Percentiles rank a stretch among this genome's conserved stretches.
phyloP scores from a whole-genome alignment of 1,140 invertebrate genomes.

The Laodelphax striatellus region DNA sequence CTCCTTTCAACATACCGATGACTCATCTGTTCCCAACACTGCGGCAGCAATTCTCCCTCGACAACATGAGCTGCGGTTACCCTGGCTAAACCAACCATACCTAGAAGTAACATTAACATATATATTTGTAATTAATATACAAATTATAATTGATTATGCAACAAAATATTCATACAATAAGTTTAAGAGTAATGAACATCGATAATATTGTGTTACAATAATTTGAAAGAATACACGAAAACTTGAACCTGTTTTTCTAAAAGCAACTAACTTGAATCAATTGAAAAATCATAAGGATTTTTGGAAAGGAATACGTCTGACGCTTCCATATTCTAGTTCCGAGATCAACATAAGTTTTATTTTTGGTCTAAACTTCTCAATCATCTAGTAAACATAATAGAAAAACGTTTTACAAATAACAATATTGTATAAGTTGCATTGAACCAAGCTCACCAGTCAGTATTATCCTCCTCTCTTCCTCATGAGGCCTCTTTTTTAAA shows the following conservation, averaged over 20 bases:
- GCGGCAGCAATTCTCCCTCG: slow-evolving; percentile 56
- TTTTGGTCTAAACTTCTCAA: too few relatives aligned
- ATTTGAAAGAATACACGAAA: background rate
- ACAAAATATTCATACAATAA: background rate
- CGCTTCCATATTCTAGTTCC: too few relatives aligned
- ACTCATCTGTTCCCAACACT: slow-evolving; percentile 67
- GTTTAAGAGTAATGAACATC: background rate
- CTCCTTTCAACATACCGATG: slow-evolving; percentile 59
- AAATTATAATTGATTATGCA: too few relatives aligned
- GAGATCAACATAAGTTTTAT: too few relatives aligned
- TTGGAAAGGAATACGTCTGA: background rate
- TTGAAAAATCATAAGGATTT: too few relatives aligned
- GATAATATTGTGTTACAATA: background rate
- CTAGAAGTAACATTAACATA: slow-evolving; percentile 25
- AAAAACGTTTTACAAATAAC: too few relatives aligned
- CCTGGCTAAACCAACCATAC: slow-evolving; percentile 49
- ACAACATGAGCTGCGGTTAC: slow-evolving; percentile 40
- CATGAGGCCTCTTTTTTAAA: slow-evolving; percentile 60
- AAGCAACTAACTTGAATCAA: too few relatives aligned
- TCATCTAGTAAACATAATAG: too few relatives aligned
- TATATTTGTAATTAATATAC: slow-evolving; percentile 4
- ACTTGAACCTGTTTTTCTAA: too few relatives aligned
- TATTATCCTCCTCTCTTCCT: slow-evolving; percentile 55
- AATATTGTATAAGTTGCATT: too few relatives aligned
- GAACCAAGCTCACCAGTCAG: slow-evolving; percentile 37